Evolutionary conservation across 2,797 vertebrate genomes (phyloP).

Genomic region (Lacerta bilineata): DNA sequence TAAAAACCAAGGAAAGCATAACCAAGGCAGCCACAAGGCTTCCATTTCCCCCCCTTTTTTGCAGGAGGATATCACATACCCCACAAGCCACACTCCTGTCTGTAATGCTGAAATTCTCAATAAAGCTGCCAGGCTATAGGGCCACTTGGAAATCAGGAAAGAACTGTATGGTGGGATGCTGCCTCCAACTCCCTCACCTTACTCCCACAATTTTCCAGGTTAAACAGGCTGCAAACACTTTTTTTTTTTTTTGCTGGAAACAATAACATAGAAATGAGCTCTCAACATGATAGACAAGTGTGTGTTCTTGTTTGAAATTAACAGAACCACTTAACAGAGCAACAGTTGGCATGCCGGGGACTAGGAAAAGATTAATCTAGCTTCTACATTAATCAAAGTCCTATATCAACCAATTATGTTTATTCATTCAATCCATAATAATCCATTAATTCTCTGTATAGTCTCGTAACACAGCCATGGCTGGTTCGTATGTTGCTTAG

Average conservation of each 20-base stretch:
- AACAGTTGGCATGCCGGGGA: neutral
- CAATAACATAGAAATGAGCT: no score
- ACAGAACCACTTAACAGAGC: neutral
- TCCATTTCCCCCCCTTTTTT: no score
- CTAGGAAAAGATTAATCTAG: neutral
- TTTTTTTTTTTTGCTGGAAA: no score
- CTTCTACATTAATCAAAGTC: neutral
- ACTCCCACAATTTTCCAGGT: no score
- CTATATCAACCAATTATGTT: neutral
- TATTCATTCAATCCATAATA: neutral
- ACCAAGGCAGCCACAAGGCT: neutral
- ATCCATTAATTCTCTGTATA: neutral
- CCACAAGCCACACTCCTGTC: no score
- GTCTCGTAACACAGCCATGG: neutral
- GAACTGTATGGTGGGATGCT: no score
- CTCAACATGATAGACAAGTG: no score
- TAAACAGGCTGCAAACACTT: no score
- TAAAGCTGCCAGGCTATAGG: neutral
- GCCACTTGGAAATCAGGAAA: neutral
- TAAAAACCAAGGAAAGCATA: neutral
- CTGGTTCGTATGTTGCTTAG: neutral
- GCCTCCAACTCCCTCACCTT: no score
- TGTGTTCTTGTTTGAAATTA: neutral
- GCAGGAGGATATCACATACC: neutral
- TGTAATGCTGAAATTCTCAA: neutral